Base-by-base conservation (phyloP, 2,888 invertebrate genomes). In the Drosophila barbarae region DNA sequence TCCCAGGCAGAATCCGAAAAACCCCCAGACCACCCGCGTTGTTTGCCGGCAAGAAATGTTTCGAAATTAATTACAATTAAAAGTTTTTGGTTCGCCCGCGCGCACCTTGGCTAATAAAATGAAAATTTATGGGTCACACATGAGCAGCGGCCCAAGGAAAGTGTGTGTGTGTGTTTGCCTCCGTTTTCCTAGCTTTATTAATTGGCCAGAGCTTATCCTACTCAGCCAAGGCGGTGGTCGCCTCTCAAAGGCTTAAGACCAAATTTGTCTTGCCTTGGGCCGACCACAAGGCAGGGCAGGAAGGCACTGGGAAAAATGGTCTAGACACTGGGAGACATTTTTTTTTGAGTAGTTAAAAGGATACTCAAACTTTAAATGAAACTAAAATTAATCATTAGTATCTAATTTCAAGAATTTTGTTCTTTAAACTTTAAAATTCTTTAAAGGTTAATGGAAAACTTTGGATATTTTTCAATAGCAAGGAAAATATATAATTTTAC, bases 101-200 rank as follows among this genome's bases (percentile, higher is more conserved):
- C 53, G 78, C 77, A 81, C 81, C 85, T 82, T 77, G 72, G 77
- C 81, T 76, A 81, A 72, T 81, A 77, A 84, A 85, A 83, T 83
- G 72, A 72, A 83, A 85, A 83, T 85, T 83, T 83, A 83, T 83
- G 85, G 74, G 76, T 72, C 84, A 84, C 82, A 85, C 85, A 82
- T 80, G 85, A 77, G 80, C 67, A 51, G 34, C 15, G 18, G 47
- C 51, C 30, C 69, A 36, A 21, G 63, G 32, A 63, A 42, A 63
- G 32, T 47, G 69, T 41, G 8, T 12, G 68, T 18, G 18, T 41
- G 8, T 13, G 15, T 35, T 15, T 1, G 39, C 34, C 36, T 42
- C 15, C 35, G 8, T 15, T 28, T 58, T 38, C 32, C 32, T 30
- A 64, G 63, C 56, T 66, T 71, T 80, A 85, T 85, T 82, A 85